Conservation (phyloP, 2,797 vertebrate species). For the Notoglanidium macrostoma region DNA sequence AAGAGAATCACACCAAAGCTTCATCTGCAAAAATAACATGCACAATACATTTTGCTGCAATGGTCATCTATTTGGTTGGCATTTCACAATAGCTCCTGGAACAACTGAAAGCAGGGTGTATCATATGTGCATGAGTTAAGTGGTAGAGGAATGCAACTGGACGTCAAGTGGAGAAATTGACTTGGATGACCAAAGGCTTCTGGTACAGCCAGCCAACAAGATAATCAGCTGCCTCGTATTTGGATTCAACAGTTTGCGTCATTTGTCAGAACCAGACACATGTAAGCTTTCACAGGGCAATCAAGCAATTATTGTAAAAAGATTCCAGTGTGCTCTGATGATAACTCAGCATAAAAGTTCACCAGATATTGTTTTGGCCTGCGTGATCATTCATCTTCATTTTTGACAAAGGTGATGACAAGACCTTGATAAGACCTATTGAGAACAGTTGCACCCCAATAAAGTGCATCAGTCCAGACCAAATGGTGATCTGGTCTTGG, state of each 20-base stretch:
- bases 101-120: slow-evolving; percentile 6
- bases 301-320: slow-evolving; percentile 35
- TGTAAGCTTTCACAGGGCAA: slow-evolving; percentile 40
- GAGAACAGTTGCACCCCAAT: background rate
- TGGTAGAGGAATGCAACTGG: background rate
- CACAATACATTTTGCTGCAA: background rate
- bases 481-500: background rate
- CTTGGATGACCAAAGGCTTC: slow-evolving; percentile 33
- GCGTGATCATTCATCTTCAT: background rate
- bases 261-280: slow-evolving; percentile 44
- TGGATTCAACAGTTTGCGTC: slow-evolving; percentile 47
- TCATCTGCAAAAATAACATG: background rate
- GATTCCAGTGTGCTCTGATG: background rate
- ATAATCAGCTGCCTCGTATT: slow-evolving; percentile 29
- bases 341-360: background rate
- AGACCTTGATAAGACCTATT: background rate
- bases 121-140: slow-evolving; percentile 15
- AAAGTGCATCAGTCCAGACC: background rate
- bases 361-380: background rate
- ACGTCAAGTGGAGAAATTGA: slow-evolving; percentile 18
- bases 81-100: background rate
- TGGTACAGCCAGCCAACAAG: slow-evolving; percentile 23
- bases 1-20: background rate
- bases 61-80: background rate
- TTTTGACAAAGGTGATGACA: background rate